Evolutionary conservation across 2,113 vertebrate genomes (phyloP).

Genomic region (Cebidichthys violaceus): DNA sequence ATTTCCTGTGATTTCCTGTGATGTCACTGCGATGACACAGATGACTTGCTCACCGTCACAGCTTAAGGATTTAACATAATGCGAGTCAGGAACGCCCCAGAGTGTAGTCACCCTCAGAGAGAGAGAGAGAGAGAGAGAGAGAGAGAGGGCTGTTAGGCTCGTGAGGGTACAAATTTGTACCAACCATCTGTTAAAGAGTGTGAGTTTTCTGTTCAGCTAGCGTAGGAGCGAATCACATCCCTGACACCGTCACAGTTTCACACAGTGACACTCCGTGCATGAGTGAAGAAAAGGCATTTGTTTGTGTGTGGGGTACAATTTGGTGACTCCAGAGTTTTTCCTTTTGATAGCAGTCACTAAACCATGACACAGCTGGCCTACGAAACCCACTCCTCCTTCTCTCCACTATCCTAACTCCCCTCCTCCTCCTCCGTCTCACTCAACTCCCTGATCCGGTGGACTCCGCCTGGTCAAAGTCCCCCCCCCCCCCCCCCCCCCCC

Average conservation of each 20-base stretch:
- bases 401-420: background rate
- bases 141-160: background rate
- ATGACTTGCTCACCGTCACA: slow-evolving; percentile 39
- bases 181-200: slow-evolving; percentile 59
- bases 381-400: slow-evolving; percentile 38
- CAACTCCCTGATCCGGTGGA: slow-evolving; percentile 58
- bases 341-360: slow-evolving; percentile 68
- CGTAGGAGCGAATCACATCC: background rate
- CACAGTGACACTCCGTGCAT: slow-evolving; percentile 27
- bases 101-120: slow-evolving; percentile 3
- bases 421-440: slow-evolving; percentile 48
- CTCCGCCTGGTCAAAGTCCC: slow-evolving; percentile 37
- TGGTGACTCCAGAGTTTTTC: slow-evolving; percentile 25
- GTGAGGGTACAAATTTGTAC: slow-evolving; percentile 55
- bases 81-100: slow-evolving; percentile 15
- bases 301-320: slow-evolving; percentile 19
- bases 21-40: slow-evolving; percentile 27
- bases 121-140: background rate
- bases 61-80: slow-evolving; percentile 29
- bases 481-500: slow-evolving; percentile 23
- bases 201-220: slow-evolving; percentile 8
- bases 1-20: slow-evolving; percentile 35
- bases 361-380: slow-evolving; percentile 75
- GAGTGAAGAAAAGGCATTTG: slow-evolving; percentile 45
- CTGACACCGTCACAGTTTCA: background rate